Percentiles rank a stretch among this genome's conserved stretches.
Conservation (phyloP, 1,140 invertebrate genomes). For the Laodelphax striatellus region DNA sequence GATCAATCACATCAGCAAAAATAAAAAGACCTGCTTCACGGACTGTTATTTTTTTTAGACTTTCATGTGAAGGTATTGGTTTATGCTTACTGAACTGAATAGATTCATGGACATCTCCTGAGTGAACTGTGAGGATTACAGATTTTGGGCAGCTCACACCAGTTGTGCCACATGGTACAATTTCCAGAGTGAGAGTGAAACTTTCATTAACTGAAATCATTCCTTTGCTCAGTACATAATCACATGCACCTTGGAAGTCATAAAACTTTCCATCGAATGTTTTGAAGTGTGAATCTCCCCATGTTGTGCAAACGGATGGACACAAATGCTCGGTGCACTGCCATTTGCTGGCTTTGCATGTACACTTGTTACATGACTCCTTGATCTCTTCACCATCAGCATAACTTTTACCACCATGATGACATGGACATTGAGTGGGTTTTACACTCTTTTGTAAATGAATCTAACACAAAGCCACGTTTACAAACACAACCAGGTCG, state of each 20-base stretch:
- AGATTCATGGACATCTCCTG: conserved; percentile 30
- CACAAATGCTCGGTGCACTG: conserved; percentile 49
- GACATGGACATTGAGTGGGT: conserved; percentile 66
- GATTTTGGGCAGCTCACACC: conserved; percentile 82
- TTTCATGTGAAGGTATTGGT: not conserved
- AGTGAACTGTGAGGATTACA: conserved; percentile 48
- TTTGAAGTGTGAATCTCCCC: conserved; percentile 79
- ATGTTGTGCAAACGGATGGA: conserved; percentile 56
- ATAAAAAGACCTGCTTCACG: conserved; percentile 58
- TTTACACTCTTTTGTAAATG: conserved; percentile 48
- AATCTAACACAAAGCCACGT: conserved; percentile 59
- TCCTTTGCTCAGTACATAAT: conserved; percentile 72
- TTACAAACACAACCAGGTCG: conserved; percentile 66
- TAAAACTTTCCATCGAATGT: conserved; percentile 75
- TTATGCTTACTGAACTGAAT: not conserved
- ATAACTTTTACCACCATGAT: conserved; percentile 75
- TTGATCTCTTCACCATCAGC: conserved; percentile 59
- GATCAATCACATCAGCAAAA: conserved; percentile 61
- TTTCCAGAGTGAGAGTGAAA: conserved; percentile 46
- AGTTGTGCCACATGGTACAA: conserved; percentile 71
- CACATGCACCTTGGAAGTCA: conserved; percentile 80
- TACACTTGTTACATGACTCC: conserved; percentile 71
- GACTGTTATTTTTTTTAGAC: conserved; percentile 32
- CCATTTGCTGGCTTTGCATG: conserved; percentile 54
- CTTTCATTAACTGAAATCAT: conserved; percentile 31